These are phyloP conservation scores for Keiferia lycopersicella DNA, from an alignment of 2,888 invertebrate species.

Conservation along the genomic window DNA sequence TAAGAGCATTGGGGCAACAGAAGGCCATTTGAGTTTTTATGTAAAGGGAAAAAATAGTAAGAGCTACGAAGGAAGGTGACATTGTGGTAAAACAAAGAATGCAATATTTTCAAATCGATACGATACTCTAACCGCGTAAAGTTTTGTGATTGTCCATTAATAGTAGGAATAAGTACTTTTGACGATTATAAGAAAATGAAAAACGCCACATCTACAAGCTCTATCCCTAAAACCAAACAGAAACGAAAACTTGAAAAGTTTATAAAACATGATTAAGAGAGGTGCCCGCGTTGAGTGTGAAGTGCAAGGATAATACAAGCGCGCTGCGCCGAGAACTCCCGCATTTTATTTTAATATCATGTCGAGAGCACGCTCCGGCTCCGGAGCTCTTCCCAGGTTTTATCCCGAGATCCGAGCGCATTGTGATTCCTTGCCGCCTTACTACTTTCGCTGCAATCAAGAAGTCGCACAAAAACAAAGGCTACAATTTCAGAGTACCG, in stretches of 20 bases:
- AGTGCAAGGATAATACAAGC: conserved; percentile 20
- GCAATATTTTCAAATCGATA: no score
- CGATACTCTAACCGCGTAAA: no score
- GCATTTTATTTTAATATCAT: conserved; percentile 63
- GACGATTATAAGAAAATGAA: neutral
- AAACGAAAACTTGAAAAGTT: conserved; percentile 6
- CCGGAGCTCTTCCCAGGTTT: conserved; percentile 48
- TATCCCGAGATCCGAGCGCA: conserved; percentile 54
- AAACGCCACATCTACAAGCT: neutral
- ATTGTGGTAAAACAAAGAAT: no score
- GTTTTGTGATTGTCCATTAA: no score
- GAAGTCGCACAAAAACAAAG: conserved; percentile 51
- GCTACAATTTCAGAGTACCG: conserved; percentile 39
- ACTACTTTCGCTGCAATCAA: conserved; percentile 54
- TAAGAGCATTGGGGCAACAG: conserved; percentile 5
- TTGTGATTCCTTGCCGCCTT: conserved; percentile 57
- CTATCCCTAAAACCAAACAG: conserved; percentile 4
- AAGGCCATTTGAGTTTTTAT: neutral
- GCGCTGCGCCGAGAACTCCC: conserved; percentile 19
- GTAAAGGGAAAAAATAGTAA: neutral
- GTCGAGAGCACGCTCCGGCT: conserved; percentile 53
- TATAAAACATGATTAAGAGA: conserved; percentile 11
- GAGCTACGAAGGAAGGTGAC: neutral
- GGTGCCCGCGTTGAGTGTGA: conserved; percentile 14
- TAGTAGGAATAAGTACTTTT: no score